A percentile compares a stretch with the other conserved stretches of the same genome.
Conservation (phyloP, 2,797 vertebrate genomes). For the Poecilia gillii region DNA sequence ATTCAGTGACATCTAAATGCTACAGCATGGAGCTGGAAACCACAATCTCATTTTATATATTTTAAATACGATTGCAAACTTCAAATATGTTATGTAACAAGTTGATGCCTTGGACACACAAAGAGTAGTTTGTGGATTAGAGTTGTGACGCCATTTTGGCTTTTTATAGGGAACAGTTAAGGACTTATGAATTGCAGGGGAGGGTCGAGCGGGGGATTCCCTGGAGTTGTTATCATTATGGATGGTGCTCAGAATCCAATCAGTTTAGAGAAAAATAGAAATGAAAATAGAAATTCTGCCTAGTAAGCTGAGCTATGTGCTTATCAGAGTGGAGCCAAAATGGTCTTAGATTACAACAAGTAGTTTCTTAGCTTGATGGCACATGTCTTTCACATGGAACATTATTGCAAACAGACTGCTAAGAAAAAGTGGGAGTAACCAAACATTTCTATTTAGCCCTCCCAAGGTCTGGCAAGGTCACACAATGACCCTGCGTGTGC, state of each 20-base stretch:
- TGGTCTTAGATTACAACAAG: background rate
- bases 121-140: background rate
- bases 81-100: background rate
- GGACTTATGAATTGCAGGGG: background rate
- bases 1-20: slow-evolving; percentile 2
- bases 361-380: background rate
- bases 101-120: background rate
- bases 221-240: background rate
- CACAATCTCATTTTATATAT: background rate
- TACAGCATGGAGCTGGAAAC: background rate
- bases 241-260: background rate
- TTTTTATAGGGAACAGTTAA: background rate
- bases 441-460: background rate
- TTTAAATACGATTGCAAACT: background rate
- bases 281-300: background rate
- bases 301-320: background rate
- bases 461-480: too few species aligned
- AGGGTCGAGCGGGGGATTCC: background rate
- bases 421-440: background rate
- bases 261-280: background rate
- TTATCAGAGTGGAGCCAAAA: background rate
- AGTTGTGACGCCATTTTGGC: background rate
- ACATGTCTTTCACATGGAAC: background rate
- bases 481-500: too few species aligned
- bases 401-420: background rate